Evolutionary conservation across 2,797 vertebrate genomes (phyloP).

Genomic region (Onychomys leucogaster): DNA sequence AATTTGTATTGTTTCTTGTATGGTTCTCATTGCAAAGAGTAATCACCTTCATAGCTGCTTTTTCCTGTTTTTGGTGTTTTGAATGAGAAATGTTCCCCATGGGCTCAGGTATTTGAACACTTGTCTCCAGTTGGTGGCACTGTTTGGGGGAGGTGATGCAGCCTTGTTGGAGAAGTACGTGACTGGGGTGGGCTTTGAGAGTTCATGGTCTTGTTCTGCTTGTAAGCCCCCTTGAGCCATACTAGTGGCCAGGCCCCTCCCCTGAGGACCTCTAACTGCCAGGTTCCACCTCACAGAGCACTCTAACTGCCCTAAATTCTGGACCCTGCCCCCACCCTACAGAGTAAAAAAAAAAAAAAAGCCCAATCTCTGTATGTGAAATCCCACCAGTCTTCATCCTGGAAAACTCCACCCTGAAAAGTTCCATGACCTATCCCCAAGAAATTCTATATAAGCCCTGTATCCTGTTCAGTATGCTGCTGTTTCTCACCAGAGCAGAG

Average conservation of each 20-base stretch:
- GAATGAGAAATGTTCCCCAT: background rate
- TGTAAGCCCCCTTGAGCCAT: background rate
- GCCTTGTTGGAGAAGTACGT: background rate
- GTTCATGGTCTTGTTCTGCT: background rate
- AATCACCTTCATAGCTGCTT: background rate
- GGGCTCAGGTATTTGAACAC: background rate
- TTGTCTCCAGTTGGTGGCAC: background rate
- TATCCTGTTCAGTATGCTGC: background rate
- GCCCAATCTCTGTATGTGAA: background rate
- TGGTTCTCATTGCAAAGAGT: background rate
- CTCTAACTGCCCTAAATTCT: background rate
- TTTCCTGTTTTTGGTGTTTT: background rate
- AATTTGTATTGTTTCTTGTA: constrained; percentile 12
- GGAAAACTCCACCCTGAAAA: too few species aligned
- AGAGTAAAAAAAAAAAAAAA: background rate
- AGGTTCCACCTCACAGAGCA: background rate
- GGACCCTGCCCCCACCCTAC: background rate
- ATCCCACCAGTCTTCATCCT: background rate
- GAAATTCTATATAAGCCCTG: background rate
- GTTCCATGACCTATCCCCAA: background rate
- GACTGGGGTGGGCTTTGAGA: background rate
- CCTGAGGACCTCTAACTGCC: background rate
- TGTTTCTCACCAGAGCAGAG: background rate
- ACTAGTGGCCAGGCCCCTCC: background rate
- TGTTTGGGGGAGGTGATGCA: background rate